phyloP scores from a whole-genome alignment of 2,888 invertebrate species.

The Amblyjoppa fuscipennis region DNA sequence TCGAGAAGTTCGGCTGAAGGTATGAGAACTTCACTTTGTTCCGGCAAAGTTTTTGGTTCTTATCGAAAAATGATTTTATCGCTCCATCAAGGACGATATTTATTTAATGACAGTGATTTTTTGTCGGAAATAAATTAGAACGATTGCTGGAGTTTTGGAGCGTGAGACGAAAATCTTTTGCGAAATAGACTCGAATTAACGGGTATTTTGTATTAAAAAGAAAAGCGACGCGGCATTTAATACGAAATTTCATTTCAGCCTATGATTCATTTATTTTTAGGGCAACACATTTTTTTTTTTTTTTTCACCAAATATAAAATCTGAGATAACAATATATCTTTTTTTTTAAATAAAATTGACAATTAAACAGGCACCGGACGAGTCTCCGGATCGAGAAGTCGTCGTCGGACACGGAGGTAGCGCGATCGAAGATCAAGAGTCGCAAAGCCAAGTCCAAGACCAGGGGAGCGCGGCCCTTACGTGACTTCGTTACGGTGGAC shows the following conservation, averaged over 20 bases:
- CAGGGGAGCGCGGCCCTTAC: constrained; percentile 82
- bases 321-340: too few relatives aligned
- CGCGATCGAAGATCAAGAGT: constrained; percentile 72
- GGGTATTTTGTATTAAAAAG: too few relatives aligned
- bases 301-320: too few relatives aligned
- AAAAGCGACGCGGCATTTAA: too few relatives aligned
- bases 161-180: too few relatives aligned
- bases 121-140: not conserved
- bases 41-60: not conserved
- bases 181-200: too few relatives aligned
- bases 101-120: not conserved
- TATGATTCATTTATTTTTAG: too few relatives aligned
- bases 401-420: constrained; percentile 84
- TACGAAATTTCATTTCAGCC: too few relatives aligned
- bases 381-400: constrained; percentile 78
- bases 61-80: not conserved
- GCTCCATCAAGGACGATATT: not conserved
- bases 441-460: constrained; percentile 67
- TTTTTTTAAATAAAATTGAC: not conserved
- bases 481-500: constrained; percentile 86
- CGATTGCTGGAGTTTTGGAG: too few relatives aligned
- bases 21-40: too few relatives aligned
- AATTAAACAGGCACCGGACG: constrained; percentile 73
- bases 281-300: too few relatives aligned
- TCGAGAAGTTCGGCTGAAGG: too few relatives aligned